phyloP scores from a whole-genome alignment of 2,113 vertebrate genomes.

The Bostrychus sinensis region DNA sequence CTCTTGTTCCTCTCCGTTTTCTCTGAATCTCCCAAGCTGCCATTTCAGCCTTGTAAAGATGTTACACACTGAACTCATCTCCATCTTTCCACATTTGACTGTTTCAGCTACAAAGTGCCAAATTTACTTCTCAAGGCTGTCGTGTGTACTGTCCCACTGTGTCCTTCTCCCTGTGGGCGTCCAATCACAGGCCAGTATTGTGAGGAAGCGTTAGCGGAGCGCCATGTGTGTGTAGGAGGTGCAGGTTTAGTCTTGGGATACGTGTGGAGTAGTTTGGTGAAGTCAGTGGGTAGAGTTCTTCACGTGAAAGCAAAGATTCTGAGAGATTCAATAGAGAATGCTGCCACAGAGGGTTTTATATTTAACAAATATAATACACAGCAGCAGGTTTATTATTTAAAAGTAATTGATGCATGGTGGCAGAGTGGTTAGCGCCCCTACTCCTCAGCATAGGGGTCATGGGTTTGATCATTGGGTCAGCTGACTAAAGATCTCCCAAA shows the following conservation, averaged over 20 bases:
- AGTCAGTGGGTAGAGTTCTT: background rate
- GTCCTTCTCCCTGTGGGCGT: background rate
- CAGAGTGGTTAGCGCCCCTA: no score
- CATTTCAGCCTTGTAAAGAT: conserved; percentile 10
- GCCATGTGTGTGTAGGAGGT: background rate
- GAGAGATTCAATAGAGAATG: no score
- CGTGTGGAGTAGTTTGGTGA: background rate
- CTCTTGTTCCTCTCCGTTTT: no score
- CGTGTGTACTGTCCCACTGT: no score
- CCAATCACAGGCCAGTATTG: background rate
- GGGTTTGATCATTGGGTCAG: no score
- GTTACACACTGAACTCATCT: background rate
- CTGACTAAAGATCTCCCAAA: no score
- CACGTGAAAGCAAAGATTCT: no score
- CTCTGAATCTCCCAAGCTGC: conserved; percentile 19
- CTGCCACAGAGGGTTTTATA: no score
- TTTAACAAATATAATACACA: no score
- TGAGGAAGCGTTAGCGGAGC: background rate
- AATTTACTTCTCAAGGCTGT: background rate
- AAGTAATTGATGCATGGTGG: no score
- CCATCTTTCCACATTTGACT: background rate
- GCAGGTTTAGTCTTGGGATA: background rate
- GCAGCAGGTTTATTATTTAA: no score
- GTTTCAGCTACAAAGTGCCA: background rate
- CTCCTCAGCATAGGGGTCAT: no score